Evolutionary conservation across 2,113 vertebrate species (phyloP), one percentile per base, ranked within the genome.

Genomic region (Chaetorhynchus papuensis): DNA sequence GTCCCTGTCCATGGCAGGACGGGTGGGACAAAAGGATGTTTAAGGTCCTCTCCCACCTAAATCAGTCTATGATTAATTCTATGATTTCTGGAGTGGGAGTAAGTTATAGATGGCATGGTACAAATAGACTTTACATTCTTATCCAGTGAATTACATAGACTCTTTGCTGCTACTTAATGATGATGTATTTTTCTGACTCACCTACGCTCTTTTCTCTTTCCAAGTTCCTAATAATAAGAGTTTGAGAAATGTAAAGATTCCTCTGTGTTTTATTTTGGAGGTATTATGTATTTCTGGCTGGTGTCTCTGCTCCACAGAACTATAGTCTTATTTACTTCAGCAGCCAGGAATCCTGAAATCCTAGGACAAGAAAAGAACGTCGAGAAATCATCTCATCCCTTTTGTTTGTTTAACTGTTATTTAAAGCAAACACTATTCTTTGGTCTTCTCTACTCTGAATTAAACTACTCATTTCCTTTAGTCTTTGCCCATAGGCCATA

Each of bases 381-480:
- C 35, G 87, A 91, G 54, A 81, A 91, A 91, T 41, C 24, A 42
- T 50, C 52, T 87, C 76, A 74, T 70, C 14, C 13, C 4, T 78
- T 87, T 72, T 91, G 90, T 84, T 96, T 81, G 54, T 94, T 87
- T 87, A 54, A 82, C 57, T 79, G 22, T 53, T 89, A 52, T 89
- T 94, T 91, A 79, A 89, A 94, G 42, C 4, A 79, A 94, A 69
- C 5, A 2, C 3, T 8, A 37, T 54, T 60, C 60, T 84, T 91
- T 95, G 26, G 57, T 91, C 65, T 82, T 79, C 49, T 78, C 35
- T 71, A n/a, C 28, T 94, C 28, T 65, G 61, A 87, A 68, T 83
- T 64, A 87, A 89, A 76, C 74, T 82, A 60, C 35, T 90, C 7
- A 85, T 91, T 95, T 97, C 92, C 93, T 95, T 79, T 20, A 71